These are phyloP conservation scores for Pyrrhia umbra DNA, from an alignment of 2,888 invertebrate species.

Conservation along the genomic window DNA sequence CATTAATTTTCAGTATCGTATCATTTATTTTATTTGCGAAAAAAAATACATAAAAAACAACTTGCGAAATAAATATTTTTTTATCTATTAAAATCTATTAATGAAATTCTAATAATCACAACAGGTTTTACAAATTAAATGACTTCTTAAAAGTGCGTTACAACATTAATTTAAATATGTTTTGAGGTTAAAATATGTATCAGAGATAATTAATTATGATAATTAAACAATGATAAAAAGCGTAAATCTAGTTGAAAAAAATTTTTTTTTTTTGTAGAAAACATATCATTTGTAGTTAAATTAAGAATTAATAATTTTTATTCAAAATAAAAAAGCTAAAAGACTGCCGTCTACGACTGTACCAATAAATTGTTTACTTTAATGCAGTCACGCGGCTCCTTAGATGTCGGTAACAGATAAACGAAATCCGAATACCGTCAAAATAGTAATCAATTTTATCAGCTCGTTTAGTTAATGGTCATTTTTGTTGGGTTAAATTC, in stretches of 20 bases:
- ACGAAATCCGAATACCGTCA: constrained; percentile 63
- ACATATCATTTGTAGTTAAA: constrained; percentile 16
- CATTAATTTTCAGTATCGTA: too few species aligned
- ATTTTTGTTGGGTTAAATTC: constrained; percentile 47
- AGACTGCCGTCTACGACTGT: constrained; percentile 59
- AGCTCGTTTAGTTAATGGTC: constrained; percentile 47
- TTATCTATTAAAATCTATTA: too few species aligned
- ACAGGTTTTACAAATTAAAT: too few species aligned
- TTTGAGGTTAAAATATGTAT: too few species aligned
- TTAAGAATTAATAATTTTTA: constrained; percentile 13
- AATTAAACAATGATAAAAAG: constrained; percentile 24
- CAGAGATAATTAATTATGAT: too few species aligned
- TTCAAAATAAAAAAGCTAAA: constrained; percentile 24
- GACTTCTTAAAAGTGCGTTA: too few species aligned
- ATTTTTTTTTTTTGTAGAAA: constrained; percentile 28
- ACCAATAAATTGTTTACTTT: constrained; percentile 70
- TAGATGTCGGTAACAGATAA: constrained; percentile 60
- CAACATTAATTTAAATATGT: too few species aligned
- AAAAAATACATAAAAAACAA: too few species aligned
- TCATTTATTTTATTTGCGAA: too few species aligned
- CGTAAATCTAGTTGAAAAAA: constrained; percentile 38
- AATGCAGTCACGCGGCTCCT: constrained; percentile 61
- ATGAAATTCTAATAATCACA: too few species aligned
- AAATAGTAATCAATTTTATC: constrained; percentile 64
- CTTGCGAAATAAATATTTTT: too few species aligned